Evolutionary conservation across 1,140 invertebrate genomes (phyloP), one percentile per base, ranked within the genome.

Genomic region (Zaprionus africanus): DNA sequence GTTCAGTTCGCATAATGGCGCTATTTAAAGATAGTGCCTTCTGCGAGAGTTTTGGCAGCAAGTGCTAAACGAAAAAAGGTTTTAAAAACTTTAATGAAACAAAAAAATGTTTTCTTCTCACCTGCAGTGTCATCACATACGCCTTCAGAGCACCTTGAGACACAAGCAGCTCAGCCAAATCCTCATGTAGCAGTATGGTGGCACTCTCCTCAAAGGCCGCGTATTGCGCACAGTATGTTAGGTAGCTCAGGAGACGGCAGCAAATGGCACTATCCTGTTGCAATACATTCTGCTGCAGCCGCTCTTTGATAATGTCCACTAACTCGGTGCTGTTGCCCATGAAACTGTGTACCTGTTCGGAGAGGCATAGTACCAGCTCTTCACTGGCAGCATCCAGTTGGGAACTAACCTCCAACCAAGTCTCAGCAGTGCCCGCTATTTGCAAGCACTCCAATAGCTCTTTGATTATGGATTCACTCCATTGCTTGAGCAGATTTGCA

Each of bases 401-500:
- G 2, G 43, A 26, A 5, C 17, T 53, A 2, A 82, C 67, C 36
- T 90, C 73, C 9, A 91, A 22, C 78, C 83, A 90, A 12, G 68
- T 58, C 22, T 86, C 82, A 6, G 77, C 78, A 19, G 73, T 57
- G 12, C 71, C 69, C 6, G 76, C 78, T 5, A 90, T 68, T 6
- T 79, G 76, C n/a, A 91, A 73, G 28, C 81, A 83, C 62, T 87
- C 67, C 9, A 84, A 5, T 2, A 91, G 46, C 34, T 90, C 74
- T 0, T 59, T 34, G 51, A 81, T 82, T 22, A 92, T 49, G 9
- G 59, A 64, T 7, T 90, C 83, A 9, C 81, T 88, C 88, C 90
- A 92, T 5, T 79, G 69, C 54, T 84, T 90, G 0, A 92, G 69
- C 28, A 92, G 53, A 73, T 85, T 91, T 13, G 86, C 91, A 83